Evolutionary conservation across 2,113 vertebrate genomes (phyloP).

Genomic region (Hyperopisus bebe): DNA sequence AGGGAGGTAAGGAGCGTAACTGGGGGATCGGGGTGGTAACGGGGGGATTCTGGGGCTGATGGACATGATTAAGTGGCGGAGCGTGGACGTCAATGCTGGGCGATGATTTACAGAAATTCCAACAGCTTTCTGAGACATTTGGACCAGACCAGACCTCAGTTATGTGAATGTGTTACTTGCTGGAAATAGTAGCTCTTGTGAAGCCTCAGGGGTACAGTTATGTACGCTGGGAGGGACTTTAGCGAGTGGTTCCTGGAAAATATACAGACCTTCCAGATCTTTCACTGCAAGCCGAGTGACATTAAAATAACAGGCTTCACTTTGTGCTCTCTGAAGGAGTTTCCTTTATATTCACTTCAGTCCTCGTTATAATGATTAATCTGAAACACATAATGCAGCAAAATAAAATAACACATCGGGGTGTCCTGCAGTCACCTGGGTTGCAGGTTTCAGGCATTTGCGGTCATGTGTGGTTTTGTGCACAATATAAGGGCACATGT

Average conservation of each 20-base stretch:
- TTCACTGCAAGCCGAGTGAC: background rate
- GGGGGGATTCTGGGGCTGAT: background rate
- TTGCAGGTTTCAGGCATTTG: background rate
- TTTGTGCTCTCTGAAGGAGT: background rate
- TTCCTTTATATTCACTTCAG: background rate
- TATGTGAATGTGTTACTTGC: background rate
- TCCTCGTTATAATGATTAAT: background rate
- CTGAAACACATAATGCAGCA: background rate
- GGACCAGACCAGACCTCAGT: background rate
- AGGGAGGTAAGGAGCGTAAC: constrained; percentile 77
- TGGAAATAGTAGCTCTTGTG: background rate
- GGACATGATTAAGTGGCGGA: background rate
- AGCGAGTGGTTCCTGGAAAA: background rate
- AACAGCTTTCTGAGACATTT: background rate
- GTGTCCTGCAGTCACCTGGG: background rate
- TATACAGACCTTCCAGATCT: background rate
- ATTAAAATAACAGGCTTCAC: background rate
- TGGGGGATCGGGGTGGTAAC: background rate
- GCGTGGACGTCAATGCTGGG: background rate
- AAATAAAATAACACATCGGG: background rate
- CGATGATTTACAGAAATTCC: background rate
- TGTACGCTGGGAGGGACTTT: background rate
- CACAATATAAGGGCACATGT: background rate
- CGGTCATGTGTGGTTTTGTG: background rate
- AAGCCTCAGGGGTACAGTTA: background rate